phyloP scores from a whole-genome alignment of 2,888 invertebrate genomes.

The Diploptera punctata region DNA sequence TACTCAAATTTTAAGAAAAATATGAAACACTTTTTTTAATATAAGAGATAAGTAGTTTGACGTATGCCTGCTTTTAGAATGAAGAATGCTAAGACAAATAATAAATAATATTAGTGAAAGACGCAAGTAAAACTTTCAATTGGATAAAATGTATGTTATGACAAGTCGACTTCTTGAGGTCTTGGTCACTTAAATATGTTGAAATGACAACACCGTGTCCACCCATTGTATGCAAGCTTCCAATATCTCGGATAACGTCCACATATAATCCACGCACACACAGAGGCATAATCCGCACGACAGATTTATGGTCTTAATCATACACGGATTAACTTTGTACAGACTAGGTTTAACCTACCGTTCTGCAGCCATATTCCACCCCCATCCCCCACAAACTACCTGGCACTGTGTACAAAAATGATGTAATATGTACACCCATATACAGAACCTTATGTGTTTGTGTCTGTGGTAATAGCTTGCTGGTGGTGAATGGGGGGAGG shows the following conservation, averaged over 20 bases:
- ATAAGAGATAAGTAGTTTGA: too few relatives aligned
- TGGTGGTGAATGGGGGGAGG: not conserved
- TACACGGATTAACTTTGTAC: constrained; percentile 64
- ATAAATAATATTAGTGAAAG: too few relatives aligned
- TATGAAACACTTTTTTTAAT: too few relatives aligned
- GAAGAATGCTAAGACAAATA: too few relatives aligned
- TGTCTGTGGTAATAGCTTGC: not conserved
- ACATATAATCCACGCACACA: constrained; percentile 32
- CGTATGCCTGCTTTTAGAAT: too few relatives aligned
- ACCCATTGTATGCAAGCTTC: not conserved
- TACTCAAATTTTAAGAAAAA: too few relatives aligned
- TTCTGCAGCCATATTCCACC: not conserved
- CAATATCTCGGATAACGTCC: constrained; percentile 2
- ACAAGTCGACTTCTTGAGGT: too few relatives aligned
- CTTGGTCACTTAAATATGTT: too few relatives aligned
- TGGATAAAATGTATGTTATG: too few relatives aligned
- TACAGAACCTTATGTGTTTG: not conserved
- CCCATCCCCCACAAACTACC: not conserved
- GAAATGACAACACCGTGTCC: not conserved
- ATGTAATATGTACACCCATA: constrained; percentile 11
- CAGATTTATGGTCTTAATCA: constrained; percentile 71
- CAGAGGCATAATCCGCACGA: constrained; percentile 48
- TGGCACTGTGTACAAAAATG: constrained; percentile 15
- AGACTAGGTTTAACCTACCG: constrained; percentile 52
- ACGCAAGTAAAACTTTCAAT: too few relatives aligned